These are phyloP conservation scores for Zosterops japonicus DNA, from an alignment of 2,113 vertebrate species.

Conservation along the genomic window DNA sequence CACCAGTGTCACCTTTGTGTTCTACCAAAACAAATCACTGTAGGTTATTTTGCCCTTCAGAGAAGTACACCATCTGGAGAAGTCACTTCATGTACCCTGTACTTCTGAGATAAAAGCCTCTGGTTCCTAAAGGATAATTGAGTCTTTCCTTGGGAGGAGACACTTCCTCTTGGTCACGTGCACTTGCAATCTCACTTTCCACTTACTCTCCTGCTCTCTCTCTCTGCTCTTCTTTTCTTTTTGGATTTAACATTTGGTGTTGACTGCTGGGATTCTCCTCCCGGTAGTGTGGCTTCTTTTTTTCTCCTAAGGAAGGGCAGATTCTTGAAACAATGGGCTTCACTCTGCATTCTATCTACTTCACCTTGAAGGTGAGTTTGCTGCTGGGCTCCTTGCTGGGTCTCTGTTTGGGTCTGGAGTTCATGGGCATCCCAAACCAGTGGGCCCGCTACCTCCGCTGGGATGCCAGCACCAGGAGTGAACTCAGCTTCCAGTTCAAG, in stretches of 20 bases:
- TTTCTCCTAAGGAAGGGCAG: slow-evolving; percentile 16
- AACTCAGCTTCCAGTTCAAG: slow-evolving; percentile 96
- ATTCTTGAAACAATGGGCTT: slow-evolving; percentile 73
- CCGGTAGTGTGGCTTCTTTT: slow-evolving; percentile 5
- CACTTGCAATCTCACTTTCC: neutral
- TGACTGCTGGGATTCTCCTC: neutral
- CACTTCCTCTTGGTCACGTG: neutral
- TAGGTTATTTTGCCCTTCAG: neutral
- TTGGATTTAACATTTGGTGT: slow-evolving; percentile 44
- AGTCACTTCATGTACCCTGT: neutral
- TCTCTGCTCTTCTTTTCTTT: neutral
- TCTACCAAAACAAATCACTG: neutral
- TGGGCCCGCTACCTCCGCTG: slow-evolving; percentile 97
- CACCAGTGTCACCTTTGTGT: neutral
- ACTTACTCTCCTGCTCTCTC: neutral
- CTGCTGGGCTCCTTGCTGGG: slow-evolving; percentile 84
- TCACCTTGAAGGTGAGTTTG: slow-evolving; percentile 80
- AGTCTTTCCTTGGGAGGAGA: slow-evolving; percentile 58
- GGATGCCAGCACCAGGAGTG: slow-evolving; percentile 91
- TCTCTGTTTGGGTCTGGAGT: slow-evolving; percentile 87
- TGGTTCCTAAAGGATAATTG: slow-evolving; percentile 66
- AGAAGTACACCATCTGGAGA: neutral
- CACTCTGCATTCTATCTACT: slow-evolving; percentile 78
- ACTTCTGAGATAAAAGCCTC: slow-evolving; percentile 65
- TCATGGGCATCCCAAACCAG: slow-evolving; percentile 90